Evolutionary conservation across 2,797 vertebrate genomes (phyloP), one percentile per base, ranked within the genome.

Genomic region (Denticeps clupeoides): DNA sequence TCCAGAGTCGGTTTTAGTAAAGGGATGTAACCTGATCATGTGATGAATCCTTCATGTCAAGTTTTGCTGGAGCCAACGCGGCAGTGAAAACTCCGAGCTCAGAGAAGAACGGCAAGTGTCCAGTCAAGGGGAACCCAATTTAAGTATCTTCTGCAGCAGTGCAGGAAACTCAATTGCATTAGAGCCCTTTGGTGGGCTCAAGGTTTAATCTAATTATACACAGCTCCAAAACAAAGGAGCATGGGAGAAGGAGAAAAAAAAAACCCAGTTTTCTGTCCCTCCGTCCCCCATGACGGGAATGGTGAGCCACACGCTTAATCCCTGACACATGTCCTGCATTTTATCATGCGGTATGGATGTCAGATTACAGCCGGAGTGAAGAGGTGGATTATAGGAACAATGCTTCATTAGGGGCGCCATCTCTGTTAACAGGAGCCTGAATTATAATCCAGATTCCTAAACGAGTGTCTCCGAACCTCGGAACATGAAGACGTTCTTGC

Each of bases 111-210:
- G 56, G 46, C 38, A 45, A 46, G 55, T 53, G 61, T 40, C 63
- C 77, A 78, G 69, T 77, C 72, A 73, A 81, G 80, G 68, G 77
- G 75, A 83, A 82, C 80, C 78, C 77, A 81, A 64, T 68, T 68
- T 82, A 82, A 83, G 75, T 78, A 75, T 77, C 77, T 69, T 73
- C 70, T 71, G 71, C 67, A 75, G 75, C 68, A 73, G 74, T 69
- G 71, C 66, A 72, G 71, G 73, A 78, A 75, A 75, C 75, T 74
- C 74, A 77, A 80, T 81, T 81, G 79, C 79, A 81, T 82, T 80
- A 79, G 75, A 64, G 80, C 69, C 71, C 57, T 68, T n/a, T 68
- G 69, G 75, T 78, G 51, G 70, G 75, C 64, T 72, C 65, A 55
- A 68, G 72, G 65, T 75, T 73, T 80, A 80, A 82, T 79, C 74